Conservation (phyloP, 1,140 invertebrate species). For the Papilio dardanus region DNA sequence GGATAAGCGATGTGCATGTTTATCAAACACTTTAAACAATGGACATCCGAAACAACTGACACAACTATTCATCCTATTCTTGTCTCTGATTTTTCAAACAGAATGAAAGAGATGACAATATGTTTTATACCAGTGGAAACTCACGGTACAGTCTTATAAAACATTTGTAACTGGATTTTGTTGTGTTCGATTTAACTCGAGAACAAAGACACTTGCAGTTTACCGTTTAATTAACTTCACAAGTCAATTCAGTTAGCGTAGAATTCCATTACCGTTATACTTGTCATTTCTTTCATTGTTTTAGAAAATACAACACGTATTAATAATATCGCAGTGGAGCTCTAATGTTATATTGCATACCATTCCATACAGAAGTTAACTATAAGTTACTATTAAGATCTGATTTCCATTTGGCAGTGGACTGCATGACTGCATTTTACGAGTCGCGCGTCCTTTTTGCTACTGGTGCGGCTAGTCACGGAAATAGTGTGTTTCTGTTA, state of each 20-base stretch:
- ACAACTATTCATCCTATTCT: background rate
- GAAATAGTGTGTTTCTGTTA: too few relatives aligned
- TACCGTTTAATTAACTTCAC: slow-evolving; percentile 4
- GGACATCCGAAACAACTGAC: background rate
- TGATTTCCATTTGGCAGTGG: too few relatives aligned
- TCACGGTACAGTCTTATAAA: background rate
- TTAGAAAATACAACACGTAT: too few relatives aligned
- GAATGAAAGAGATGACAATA: background rate
- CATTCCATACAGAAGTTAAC: too few relatives aligned
- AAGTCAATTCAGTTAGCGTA: background rate
- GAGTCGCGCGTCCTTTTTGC: too few relatives aligned
- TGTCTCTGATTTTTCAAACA: background rate
- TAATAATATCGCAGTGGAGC: too few relatives aligned
- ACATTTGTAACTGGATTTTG: background rate
- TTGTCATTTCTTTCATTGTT: too few relatives aligned
- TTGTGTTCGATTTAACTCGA: background rate
- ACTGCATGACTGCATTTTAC: too few relatives aligned
- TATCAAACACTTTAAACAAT: background rate
- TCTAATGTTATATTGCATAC: too few relatives aligned
- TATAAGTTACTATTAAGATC: too few relatives aligned
- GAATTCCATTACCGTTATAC: background rate
- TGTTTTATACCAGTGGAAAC: too few relatives aligned
- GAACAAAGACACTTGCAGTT: slow-evolving; percentile 4
- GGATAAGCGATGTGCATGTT: background rate
- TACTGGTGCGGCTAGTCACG: too few relatives aligned